Percentiles rank a stretch among this genome's conserved stretches.
These are phyloP conservation scores for Plecturocebus donacophilus DNA, from an alignment of 2,113 vertebrate genomes.

Conservation along the genomic window DNA sequence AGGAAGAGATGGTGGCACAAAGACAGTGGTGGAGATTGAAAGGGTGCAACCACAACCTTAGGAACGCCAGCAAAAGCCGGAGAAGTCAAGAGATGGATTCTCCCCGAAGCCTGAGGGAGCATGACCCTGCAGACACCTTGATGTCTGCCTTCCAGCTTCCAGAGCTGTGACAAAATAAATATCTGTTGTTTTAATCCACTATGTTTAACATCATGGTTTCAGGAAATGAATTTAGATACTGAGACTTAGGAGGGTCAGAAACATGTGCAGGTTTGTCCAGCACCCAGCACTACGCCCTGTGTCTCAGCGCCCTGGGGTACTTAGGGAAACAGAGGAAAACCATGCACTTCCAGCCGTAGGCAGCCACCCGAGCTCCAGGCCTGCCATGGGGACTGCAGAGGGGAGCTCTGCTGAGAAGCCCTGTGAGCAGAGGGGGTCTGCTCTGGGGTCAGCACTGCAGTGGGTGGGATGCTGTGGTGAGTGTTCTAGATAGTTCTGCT, in stretches of 20 bases:
- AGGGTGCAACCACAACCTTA: neutral
- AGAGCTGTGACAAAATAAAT: neutral
- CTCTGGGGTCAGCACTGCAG: accelerated
- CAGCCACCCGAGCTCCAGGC: neutral
- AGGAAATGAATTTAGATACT: neutral
- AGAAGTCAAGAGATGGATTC: neutral
- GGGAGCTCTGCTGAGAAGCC: neutral
- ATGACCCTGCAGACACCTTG: accelerated
- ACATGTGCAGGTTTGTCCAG: accelerated
- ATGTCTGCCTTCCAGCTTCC: neutral
- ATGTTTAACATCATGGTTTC: neutral
- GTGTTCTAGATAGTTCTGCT: neutral
- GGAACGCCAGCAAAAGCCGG: neutral
- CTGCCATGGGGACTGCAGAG: accelerated
- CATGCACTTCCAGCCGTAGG: neutral
- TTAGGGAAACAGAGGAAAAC: too few species aligned
- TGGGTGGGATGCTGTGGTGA: neutral
- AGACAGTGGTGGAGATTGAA: neutral
- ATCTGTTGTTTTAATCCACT: neutral
- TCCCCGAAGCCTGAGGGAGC: too few species aligned
- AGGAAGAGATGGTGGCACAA: accelerated
- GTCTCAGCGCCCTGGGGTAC: accelerated
- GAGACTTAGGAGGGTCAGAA: neutral
- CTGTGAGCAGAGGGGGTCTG: neutral
- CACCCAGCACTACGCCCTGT: accelerated